These are phyloP conservation scores for Pangasianodon gigas DNA, from an alignment of 2,113 vertebrate species.

Conservation along the genomic window DNA sequence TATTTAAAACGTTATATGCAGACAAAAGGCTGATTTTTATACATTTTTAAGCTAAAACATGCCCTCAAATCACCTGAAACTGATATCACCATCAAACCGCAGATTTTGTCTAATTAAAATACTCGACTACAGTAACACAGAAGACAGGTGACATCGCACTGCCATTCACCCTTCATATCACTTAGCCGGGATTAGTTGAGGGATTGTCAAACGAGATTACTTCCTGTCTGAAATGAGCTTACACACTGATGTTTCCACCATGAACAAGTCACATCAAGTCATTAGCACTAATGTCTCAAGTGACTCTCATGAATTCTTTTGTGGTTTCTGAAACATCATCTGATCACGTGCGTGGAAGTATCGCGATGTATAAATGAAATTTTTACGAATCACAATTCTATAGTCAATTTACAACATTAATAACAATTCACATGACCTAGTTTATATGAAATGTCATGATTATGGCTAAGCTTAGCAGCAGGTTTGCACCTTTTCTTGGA, in stretches of 20 bases:
- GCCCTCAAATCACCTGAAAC: background rate
- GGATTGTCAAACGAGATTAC: conserved; percentile 67
- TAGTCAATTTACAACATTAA: background rate
- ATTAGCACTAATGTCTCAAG: conserved; percentile 11
- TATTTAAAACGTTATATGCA: background rate
- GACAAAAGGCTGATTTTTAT: background rate
- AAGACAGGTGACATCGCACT: conserved; percentile 56
- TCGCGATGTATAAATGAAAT: background rate
- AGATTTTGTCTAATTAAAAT: conserved; percentile 7
- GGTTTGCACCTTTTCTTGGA: too few relatives aligned
- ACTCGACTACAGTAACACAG: conserved; percentile 66
- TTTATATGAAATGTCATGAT: background rate
- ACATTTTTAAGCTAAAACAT: background rate
- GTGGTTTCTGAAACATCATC: background rate
- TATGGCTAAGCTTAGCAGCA: too few relatives aligned
- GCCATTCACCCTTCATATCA: conserved; percentile 59
- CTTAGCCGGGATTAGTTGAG: conserved; percentile 69
- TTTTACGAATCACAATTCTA: background rate
- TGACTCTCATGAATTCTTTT: conserved; percentile 5
- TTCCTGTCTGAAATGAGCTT: conserved; percentile 63
- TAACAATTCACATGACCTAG: background rate
- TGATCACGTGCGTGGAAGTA: background rate
- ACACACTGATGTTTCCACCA: conserved; percentile 56
- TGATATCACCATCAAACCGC: background rate
- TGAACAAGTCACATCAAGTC: conserved; percentile 13